phyloP scores from a whole-genome alignment of 2,797 vertebrate genomes.

The Halcyon leucocephala region DNA sequence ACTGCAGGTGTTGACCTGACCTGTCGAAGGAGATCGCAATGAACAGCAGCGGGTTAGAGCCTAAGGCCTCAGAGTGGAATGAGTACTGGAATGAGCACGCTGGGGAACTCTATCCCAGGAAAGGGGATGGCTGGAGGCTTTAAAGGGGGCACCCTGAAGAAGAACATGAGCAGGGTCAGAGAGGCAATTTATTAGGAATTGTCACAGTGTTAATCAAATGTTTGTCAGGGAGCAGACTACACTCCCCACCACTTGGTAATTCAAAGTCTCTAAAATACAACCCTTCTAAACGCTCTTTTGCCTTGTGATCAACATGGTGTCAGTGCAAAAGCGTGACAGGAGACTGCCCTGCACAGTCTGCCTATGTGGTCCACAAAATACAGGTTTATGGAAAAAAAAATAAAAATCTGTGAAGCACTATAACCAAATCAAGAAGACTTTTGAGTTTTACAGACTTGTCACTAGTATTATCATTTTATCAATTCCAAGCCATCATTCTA shows the following conservation, averaged over 20 bases:
- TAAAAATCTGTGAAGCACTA: neutral
- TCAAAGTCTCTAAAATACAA: neutral
- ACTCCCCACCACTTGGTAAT: neutral
- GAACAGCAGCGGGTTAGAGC: neutral
- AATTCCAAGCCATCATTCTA: neutral
- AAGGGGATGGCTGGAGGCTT: neutral
- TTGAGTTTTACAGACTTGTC: neutral
- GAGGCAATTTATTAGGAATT: neutral
- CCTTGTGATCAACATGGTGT: neutral
- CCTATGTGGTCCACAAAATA: accelerated
- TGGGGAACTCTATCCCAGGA: neutral
- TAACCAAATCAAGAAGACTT: neutral
- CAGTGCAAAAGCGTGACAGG: neutral
- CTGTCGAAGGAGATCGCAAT: neutral
- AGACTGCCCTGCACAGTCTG: neutral
- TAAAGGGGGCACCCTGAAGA: neutral
- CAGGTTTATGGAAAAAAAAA: neutral
- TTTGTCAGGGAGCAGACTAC: neutral
- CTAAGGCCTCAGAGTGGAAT: neutral
- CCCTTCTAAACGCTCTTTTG: neutral
- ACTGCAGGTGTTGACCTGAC: slow-evolving; percentile 57
- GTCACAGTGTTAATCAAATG: neutral
- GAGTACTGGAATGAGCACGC: accelerated
- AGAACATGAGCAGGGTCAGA: neutral
- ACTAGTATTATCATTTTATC: neutral